Conservation (phyloP, 2,888 invertebrate species). For the Brachypalpus laphriformis region DNA sequence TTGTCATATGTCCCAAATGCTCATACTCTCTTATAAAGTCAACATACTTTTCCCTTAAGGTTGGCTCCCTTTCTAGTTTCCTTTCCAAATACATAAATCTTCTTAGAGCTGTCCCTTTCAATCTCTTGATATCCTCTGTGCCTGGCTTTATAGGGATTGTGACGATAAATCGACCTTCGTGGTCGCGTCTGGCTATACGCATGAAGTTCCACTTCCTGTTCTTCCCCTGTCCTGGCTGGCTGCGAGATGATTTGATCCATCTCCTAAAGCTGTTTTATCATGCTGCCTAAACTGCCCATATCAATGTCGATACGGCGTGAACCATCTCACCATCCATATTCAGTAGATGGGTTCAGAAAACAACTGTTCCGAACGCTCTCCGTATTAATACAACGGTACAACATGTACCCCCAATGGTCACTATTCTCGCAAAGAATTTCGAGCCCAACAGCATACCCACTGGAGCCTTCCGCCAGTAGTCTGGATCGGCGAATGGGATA, state of each 20-base stretch:
- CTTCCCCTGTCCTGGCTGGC: not conserved
- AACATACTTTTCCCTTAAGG: not conserved
- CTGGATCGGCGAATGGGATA: not conserved
- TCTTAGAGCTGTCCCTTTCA: not conserved
- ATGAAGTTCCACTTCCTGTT: not conserved
- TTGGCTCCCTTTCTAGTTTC: not conserved
- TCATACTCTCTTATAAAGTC: constrained; percentile 19
- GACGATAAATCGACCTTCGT: not conserved
- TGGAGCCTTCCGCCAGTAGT: not conserved
- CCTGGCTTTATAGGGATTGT: not conserved
- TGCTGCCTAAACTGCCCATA: not conserved
- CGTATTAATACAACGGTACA: not conserved
- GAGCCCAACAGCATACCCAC: not conserved
- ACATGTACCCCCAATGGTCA: not conserved
- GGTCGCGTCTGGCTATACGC: not conserved
- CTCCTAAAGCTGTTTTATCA: not conserved
- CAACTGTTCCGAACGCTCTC: not conserved
- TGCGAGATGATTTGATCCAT: not conserved
- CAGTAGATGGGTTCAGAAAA: not conserved
- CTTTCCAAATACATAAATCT: not conserved
- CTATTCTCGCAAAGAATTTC: not conserved
- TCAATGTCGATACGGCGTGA: not conserved
- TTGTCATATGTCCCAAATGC: constrained; percentile 11
- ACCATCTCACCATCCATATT: not conserved
- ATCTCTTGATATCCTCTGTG: not conserved